Conservation (phyloP, 1,140 invertebrate species). For the Acromyrmex heyeri region DNA sequence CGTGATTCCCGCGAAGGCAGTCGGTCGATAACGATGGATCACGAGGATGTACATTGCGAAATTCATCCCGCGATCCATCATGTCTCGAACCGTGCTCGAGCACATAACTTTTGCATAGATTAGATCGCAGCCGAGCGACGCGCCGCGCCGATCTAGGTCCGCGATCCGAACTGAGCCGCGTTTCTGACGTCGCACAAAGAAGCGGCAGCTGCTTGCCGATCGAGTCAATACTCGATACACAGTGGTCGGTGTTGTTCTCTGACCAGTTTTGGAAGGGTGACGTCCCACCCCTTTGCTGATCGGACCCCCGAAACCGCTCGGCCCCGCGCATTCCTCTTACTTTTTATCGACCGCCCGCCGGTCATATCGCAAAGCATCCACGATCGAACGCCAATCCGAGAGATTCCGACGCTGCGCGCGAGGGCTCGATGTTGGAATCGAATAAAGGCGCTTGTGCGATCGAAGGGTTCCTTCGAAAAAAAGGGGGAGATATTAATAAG, state of each 20-base stretch:
- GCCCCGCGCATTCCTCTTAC: slow-evolving; percentile 79
- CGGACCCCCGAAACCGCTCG: slow-evolving; percentile 51
- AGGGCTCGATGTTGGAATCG: slow-evolving; percentile 29
- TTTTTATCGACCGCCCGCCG: slow-evolving; percentile 78
- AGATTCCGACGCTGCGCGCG: slow-evolving; percentile 37
- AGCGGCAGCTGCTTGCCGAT: slow-evolving; percentile 81
- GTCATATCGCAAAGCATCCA: slow-evolving; percentile 72
- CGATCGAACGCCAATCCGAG: slow-evolving; percentile 72
- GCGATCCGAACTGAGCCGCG: slow-evolving; percentile 67
- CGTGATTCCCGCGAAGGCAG: slow-evolving; percentile 14
- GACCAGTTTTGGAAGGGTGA: slow-evolving; percentile 77
- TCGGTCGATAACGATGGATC: slow-evolving; percentile 52
- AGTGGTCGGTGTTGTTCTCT: slow-evolving; percentile 76
- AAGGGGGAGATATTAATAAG: slow-evolving; percentile 75
- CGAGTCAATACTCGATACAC: slow-evolving; percentile 84
- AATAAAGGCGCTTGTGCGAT: slow-evolving; percentile 63
- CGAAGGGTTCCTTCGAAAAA: slow-evolving; percentile 59
- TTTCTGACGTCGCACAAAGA: slow-evolving; percentile 76
- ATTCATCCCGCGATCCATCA: slow-evolving; percentile 55
- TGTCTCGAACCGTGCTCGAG: slow-evolving; percentile 44
- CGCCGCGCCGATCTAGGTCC: slow-evolving; percentile 59
- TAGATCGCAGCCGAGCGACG: slow-evolving; percentile 41
- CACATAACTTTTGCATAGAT: slow-evolving; percentile 59
- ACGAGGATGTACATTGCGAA: slow-evolving; percentile 44
- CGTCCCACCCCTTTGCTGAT: slow-evolving; percentile 77